These are phyloP conservation scores for Ailurus styani DNA, from an alignment of 2,113 vertebrate genomes.

Conservation along the genomic window DNA sequence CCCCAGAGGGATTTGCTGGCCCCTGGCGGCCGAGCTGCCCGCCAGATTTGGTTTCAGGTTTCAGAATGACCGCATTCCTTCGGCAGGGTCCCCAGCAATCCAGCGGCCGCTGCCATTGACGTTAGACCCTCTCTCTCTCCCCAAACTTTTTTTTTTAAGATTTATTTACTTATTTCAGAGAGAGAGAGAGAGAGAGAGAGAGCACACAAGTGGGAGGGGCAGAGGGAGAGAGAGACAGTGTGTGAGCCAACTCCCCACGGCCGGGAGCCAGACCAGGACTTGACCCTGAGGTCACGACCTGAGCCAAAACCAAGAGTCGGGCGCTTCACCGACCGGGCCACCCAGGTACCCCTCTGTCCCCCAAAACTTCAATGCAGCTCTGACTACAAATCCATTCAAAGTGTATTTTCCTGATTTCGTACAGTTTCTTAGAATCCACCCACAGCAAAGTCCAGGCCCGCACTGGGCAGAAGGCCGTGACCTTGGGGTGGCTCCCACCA, in stretches of 20 bases:
- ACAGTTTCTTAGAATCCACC: not conserved
- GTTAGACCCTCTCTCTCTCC: not conserved
- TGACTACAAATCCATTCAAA: not conserved
- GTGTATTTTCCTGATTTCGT: not conserved
- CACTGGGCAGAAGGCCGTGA: not conserved
- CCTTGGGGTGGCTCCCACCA: not conserved
- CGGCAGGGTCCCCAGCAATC: not conserved
- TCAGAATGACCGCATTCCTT: not conserved
- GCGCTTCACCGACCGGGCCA: not conserved
- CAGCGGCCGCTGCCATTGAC: rapidly evolving
- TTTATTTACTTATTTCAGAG: not conserved
- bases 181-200: not conserved
- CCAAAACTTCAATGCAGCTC: not conserved
- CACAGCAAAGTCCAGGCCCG: not conserved
- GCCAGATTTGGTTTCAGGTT: not conserved
- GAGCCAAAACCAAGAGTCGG: not conserved
- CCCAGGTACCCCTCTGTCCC: not conserved
- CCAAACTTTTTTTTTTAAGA: not conserved
- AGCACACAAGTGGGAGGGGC: not conserved
- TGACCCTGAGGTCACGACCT: not conserved
- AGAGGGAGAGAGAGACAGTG: not conserved
- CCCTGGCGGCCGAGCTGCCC: not conserved
- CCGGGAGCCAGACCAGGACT: rapidly evolving
- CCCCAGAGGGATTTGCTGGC: not conserved
- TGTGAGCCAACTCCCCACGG: not conserved